phyloP scores from a whole-genome alignment of 2,888 invertebrate genomes.

The Agrotis puta region DNA sequence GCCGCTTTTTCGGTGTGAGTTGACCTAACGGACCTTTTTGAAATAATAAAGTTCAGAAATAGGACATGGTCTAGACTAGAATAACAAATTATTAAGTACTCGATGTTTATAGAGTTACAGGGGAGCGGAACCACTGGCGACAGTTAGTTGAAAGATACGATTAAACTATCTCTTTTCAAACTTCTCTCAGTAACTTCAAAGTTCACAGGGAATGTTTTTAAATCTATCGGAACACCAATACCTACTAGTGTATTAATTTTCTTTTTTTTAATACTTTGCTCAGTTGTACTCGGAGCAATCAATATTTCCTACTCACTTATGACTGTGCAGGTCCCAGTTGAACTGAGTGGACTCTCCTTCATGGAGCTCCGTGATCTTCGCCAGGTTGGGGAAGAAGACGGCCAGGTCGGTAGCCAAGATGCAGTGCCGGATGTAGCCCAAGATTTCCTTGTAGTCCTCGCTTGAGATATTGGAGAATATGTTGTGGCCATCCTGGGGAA shows the following conservation, averaged over 20 bases:
- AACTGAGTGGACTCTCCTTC: slow-evolving; percentile 91
- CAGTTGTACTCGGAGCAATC: no score
- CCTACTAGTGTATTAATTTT: no score
- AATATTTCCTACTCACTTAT: slow-evolving; percentile 80
- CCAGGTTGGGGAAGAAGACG: slow-evolving; percentile 94
- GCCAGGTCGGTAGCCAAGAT: slow-evolving; percentile 96
- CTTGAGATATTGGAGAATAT: slow-evolving; percentile 94
- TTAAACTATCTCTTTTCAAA: neutral
- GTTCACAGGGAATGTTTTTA: no score
- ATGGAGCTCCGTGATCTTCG: slow-evolving; percentile 87
- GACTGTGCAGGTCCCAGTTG: slow-evolving; percentile 92
- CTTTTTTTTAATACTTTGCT: no score
- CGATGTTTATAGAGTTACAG: no score
- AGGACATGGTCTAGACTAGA: no score
- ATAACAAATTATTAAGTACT: no score
- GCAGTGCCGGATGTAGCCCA: slow-evolving; percentile 94
- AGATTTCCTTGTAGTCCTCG: slow-evolving; percentile 94
- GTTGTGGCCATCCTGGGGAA: slow-evolving; percentile 95
- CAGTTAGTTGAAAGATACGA: neutral
- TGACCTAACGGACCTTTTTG: no score
- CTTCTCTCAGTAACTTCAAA: neutral
- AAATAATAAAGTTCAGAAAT: no score
- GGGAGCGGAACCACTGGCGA: neutral
- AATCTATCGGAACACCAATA: no score
- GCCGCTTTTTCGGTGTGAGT: no score